A percentile compares a stretch with the other conserved stretches of the same genome.
Evolutionary conservation across 2,888 invertebrate genomes (phyloP).

Genomic region (Ennomos erosarius): DNA sequence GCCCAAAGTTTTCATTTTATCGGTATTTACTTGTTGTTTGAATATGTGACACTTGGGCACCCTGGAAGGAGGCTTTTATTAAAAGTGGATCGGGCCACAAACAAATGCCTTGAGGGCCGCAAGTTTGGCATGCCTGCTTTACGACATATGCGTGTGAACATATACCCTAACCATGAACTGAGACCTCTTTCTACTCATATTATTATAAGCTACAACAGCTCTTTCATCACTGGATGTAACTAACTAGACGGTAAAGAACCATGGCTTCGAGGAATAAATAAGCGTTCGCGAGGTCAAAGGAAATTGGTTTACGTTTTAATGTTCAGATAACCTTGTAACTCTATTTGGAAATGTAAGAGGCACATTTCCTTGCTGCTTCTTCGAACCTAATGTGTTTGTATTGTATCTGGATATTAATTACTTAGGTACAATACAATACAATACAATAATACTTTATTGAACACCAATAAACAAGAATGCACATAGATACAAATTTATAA

Average conservation of each 20-base stretch:
- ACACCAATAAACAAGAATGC: too few relatives aligned
- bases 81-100: too few relatives aligned
- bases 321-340: slow-evolving; percentile 52
- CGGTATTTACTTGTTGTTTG: too few relatives aligned
- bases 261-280: slow-evolving; percentile 21
- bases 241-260: slow-evolving; percentile 26
- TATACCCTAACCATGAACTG: slow-evolving; percentile 18
- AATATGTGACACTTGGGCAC: too few relatives aligned
- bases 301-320: slow-evolving; percentile 41
- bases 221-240: slow-evolving; percentile 2
- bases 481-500: too few relatives aligned
- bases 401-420: not conserved
- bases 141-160: slow-evolving; percentile 41
- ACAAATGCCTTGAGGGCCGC: too few relatives aligned
- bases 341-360: slow-evolving; percentile 51
- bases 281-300: slow-evolving; percentile 33
- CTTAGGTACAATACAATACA: too few relatives aligned
- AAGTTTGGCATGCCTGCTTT: too few relatives aligned
- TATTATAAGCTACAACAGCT: not conserved
- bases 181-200: slow-evolving; percentile 16
- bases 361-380: slow-evolving; percentile 55
- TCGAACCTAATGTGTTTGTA: slow-evolving; percentile 29
- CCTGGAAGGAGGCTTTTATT: too few relatives aligned
- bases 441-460: too few relatives aligned
- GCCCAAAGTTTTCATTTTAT: too few relatives aligned